Base-by-base conservation (phyloP, 2,797 vertebrate genomes). In the Gambelia wislizenii region DNA sequence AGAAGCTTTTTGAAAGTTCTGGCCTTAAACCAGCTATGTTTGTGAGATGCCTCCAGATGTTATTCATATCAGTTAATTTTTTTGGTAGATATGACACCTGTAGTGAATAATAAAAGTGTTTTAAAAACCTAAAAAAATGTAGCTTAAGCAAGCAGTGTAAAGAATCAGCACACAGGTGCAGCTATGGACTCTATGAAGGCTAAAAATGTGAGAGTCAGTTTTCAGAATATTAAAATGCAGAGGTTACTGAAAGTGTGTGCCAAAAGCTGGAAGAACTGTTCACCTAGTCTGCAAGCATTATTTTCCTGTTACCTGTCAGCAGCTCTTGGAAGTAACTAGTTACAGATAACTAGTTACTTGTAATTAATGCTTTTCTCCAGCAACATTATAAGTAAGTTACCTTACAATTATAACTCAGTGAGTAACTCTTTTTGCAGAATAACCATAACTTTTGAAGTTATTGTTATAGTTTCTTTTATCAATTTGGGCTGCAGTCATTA, bases 81-180 rank as follows among this genome's bases (percentile, higher is more conserved):
- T 59, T 79, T 91, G 78, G 33, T 80, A 78, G 85, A 52, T 75
- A 61, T 70, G 80, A 54, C 30, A 39, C 77, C 13, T 88, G 83
- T 20, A 22, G 0, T 47, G 61, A 1, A 9, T 33, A 83, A n/a
- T 27, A 80, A 92, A 27, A 7, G 39, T 0, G 79, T 56, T 82
- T 59, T 83, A 84, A 61, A 39, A 90, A 87, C 89, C n/a, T 3
- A 0, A 77, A 84, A 92, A 22, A 5, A n/a, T 0, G 76, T 2
- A 89, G 82, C 75, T 91, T 27, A 91, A 49, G n/a, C 7, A 49
- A 36, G 5, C 5, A 67, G 13, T n/a, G 12, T 92, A 1, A 30
- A 88, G n/a, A 3, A 70, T n/a, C 89, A 86, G 69, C 39, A 82
- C 44, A 0, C 42, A 13, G 79, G 33, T 72, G 44, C 30, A 52